Evolutionary conservation across 2,888 invertebrate species (phyloP).

Genomic region (Rhamnusium bicolor): DNA sequence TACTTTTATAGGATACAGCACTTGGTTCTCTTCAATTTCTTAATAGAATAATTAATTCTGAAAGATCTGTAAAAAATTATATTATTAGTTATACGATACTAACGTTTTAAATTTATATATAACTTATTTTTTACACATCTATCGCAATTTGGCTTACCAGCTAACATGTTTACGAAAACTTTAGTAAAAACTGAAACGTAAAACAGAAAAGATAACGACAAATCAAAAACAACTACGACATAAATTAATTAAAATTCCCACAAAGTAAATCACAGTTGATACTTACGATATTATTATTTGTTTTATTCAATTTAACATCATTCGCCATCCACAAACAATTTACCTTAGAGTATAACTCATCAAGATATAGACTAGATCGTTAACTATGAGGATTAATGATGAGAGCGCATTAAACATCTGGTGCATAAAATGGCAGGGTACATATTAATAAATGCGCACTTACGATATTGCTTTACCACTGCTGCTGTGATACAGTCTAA

Average conservation of each 20-base stretch:
- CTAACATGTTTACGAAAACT: too few relatives aligned
- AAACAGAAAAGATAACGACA: too few relatives aligned
- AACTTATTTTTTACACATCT: too few relatives aligned
- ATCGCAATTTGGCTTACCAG: too few relatives aligned
- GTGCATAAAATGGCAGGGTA: slow-evolving; percentile 19
- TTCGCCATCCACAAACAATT: neutral
- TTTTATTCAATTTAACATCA: neutral
- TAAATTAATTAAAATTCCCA: neutral
- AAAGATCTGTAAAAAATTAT: too few relatives aligned
- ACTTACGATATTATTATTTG: neutral
- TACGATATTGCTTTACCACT: slow-evolving; percentile 10
- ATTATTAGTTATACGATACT: too few relatives aligned
- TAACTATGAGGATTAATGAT: slow-evolving; percentile 20
- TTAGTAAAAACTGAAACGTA: too few relatives aligned
- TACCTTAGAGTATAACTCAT: slow-evolving; percentile 9
- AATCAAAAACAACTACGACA: too few relatives aligned
- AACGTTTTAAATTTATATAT: too few relatives aligned
- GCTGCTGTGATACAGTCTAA: neutral
- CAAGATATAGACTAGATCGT: slow-evolving; percentile 24
- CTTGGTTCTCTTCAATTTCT: too few relatives aligned
- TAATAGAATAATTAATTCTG: too few relatives aligned
- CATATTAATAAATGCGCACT: slow-evolving; percentile 24
- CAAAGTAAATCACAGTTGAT: neutral
- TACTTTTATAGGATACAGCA: too few relatives aligned
- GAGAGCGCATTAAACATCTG: slow-evolving; percentile 25